Evolutionary conservation across 2,797 vertebrate species (phyloP).

Genomic region (Manis pentadactyla): DNA sequence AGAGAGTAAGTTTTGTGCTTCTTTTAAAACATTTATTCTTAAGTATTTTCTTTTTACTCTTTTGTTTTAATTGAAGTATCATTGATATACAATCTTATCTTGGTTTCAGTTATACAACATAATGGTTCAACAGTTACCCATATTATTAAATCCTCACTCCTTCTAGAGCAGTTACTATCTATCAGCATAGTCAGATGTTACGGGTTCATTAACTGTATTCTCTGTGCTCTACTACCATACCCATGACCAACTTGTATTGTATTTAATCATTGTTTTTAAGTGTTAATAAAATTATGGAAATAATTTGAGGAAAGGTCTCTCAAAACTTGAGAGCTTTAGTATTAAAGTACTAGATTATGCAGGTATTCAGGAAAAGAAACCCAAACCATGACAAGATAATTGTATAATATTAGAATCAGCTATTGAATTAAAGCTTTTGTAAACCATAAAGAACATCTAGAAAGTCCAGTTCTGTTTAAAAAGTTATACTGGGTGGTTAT

Average conservation of each 20-base stretch:
- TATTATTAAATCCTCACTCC: too few relatives aligned
- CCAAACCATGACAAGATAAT: background rate
- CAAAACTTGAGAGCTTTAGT: slow-evolving; percentile 10
- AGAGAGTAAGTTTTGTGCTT: background rate
- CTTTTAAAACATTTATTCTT: background rate
- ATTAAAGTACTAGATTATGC: background rate
- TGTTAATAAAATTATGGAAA: background rate
- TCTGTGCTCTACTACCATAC: too few relatives aligned
- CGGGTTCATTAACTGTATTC: too few relatives aligned
- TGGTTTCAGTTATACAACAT: too few relatives aligned
- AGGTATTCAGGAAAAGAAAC: background rate
- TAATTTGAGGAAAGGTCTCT: slow-evolving; percentile 22
- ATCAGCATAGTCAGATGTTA: too few relatives aligned
- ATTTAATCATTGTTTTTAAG: slow-evolving; percentile 12
- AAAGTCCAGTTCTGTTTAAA: slow-evolving; percentile 21
- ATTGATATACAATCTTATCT: too few relatives aligned
- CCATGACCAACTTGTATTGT: too few relatives aligned
- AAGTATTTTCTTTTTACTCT: background rate
- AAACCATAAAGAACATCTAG: background rate
- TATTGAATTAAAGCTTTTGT: background rate
- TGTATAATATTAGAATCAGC: background rate
- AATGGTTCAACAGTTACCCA: too few relatives aligned
- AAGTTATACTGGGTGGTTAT: background rate
- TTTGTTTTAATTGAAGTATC: too few relatives aligned
- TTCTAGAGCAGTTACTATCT: too few relatives aligned